A percentile compares a stretch with the other conserved stretches of the same genome.
Conservation (phyloP, 2,797 vertebrate species). For the Girardinus metallicus region DNA sequence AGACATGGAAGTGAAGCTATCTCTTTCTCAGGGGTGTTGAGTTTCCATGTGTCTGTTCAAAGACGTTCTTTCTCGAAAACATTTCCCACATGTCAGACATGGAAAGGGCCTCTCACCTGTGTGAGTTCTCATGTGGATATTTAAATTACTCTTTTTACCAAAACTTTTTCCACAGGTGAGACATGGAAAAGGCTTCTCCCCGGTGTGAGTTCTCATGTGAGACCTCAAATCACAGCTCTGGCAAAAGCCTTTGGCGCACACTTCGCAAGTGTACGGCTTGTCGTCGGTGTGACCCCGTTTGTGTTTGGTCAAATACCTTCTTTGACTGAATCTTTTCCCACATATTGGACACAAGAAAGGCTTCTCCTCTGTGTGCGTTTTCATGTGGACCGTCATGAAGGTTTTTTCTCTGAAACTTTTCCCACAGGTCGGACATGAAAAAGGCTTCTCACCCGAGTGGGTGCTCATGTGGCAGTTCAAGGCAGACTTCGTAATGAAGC, state of each 20-base stretch:
- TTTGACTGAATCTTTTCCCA: conserved; percentile 2
- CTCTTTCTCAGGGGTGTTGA: background rate
- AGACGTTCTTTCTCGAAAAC: conserved; percentile 7
- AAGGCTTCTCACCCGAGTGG: background rate
- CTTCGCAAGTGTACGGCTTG: conserved; percentile 6
- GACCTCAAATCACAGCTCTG: conserved; percentile 4
- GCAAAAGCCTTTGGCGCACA: conserved; percentile 7
- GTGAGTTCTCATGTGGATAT: background rate
- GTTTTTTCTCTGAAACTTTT: background rate
- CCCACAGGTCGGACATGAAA: background rate
- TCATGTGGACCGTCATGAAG: conserved; percentile 4
- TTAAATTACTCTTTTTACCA: conserved; percentile 6
- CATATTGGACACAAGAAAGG: background rate
- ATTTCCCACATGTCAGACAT: background rate
- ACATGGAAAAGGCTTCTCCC: conserved; percentile 4
- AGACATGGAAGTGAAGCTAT: background rate
- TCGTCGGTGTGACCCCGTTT: background rate
- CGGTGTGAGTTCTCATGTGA: conserved; percentile 7
- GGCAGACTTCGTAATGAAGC: background rate
- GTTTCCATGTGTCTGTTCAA: conserved; percentile 9
- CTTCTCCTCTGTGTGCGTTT: conserved; percentile 1
- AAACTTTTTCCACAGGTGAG: conserved; percentile 1
- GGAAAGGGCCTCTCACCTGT: background rate
- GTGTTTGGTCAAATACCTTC: conserved; percentile 9
- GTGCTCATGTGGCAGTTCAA: conserved; percentile 10